phyloP scores from a whole-genome alignment of 2,113 vertebrate genomes.

The Salminus brasiliensis region DNA sequence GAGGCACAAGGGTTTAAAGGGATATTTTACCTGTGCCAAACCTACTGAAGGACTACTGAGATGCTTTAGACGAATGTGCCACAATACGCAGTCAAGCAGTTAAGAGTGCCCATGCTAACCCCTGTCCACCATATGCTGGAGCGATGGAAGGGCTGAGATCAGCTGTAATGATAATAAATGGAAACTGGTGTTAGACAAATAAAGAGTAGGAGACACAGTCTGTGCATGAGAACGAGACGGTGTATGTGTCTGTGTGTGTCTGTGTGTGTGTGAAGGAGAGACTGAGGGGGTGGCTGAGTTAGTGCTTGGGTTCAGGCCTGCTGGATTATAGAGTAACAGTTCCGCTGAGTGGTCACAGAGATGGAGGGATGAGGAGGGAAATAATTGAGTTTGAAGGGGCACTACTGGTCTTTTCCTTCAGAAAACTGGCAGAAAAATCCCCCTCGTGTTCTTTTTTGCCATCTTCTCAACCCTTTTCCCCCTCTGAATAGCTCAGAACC shows the following conservation, averaged over 20 bases:
- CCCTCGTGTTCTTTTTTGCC: neutral
- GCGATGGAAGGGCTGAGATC: constrained; percentile 10
- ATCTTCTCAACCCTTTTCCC: constrained; percentile 7
- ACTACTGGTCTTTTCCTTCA: constrained; percentile 10
- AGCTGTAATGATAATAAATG: constrained; percentile 27
- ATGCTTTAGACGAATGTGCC: too few species aligned
- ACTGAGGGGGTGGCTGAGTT: constrained; percentile 15
- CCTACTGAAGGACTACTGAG: too few species aligned
- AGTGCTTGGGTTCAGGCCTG: constrained; percentile 2
- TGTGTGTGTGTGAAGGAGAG: constrained; percentile 1
- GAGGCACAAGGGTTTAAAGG: too few species aligned
- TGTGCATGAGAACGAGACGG: neutral
- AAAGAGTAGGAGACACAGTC: neutral
- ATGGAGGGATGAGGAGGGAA: neutral
- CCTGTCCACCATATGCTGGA: neutral
- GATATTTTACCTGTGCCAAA: too few species aligned
- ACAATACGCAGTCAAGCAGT: too few species aligned
- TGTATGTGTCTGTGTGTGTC: neutral
- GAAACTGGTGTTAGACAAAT: constrained; percentile 13
- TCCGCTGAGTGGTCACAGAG: constrained; percentile 14
- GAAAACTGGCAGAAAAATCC: neutral
- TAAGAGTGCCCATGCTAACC: too few species aligned
- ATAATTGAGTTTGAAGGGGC: constrained; percentile 1
- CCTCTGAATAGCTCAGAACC: neutral
- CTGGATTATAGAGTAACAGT: constrained; percentile 25